Conservation (phyloP, 2,797 vertebrate genomes). For the Antrozous pallidus region DNA sequence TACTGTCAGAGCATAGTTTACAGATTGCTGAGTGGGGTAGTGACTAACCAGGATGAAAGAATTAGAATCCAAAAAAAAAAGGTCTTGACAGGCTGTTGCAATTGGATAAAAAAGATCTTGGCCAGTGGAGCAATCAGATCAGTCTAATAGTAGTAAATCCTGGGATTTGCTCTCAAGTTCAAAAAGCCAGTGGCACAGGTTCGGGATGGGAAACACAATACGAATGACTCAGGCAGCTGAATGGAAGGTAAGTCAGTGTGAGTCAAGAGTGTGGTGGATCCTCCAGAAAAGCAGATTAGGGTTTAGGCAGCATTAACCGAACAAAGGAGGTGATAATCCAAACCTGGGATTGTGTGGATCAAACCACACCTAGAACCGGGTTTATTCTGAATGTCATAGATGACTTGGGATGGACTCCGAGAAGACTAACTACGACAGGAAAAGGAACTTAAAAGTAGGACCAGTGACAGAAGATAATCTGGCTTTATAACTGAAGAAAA, state of each 20-base stretch:
- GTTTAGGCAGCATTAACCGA: constrained; percentile 33
- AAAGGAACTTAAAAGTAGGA: neutral
- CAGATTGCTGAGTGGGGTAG: neutral
- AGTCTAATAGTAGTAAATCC: neutral
- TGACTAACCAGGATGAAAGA: constrained; percentile 2
- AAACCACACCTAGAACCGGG: constrained; percentile 34
- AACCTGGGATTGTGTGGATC: constrained; percentile 2
- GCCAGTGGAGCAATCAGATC: neutral
- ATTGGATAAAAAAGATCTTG: constrained; percentile 12
- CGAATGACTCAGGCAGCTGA: constrained; percentile 43
- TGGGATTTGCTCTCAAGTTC: constrained; percentile 42
- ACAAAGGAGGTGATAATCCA: constrained; percentile 62
- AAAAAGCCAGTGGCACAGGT: constrained; percentile 32
- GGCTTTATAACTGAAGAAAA: constrained; percentile 7
- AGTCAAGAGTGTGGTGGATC: neutral
- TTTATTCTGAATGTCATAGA: constrained; percentile 7
- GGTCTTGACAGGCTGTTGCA: neutral
- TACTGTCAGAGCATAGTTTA: neutral
- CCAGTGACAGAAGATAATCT: neutral
- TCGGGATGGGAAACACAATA: constrained; percentile 14
- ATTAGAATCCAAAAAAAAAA: neutral
- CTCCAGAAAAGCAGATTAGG: constrained; percentile 22
- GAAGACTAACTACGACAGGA: neutral
- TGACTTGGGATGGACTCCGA: neutral
- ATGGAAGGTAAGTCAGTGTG: neutral